phyloP scores from a whole-genome alignment of 1,140 invertebrate genomes.

The Phymorhynchus buccinoides region DNA sequence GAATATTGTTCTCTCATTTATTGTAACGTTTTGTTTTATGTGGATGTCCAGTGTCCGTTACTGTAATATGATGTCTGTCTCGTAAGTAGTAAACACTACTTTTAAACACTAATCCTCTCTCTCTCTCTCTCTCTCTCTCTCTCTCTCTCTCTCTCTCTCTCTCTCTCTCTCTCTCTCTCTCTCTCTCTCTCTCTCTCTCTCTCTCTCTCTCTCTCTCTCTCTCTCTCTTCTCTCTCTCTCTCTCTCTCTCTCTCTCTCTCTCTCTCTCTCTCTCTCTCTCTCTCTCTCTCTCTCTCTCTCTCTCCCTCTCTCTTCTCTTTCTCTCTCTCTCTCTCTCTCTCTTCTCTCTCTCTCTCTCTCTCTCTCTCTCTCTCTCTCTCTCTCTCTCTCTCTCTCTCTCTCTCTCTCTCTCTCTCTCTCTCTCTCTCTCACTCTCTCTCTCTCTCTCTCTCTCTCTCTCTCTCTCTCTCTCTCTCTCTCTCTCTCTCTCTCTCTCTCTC shows the following conservation, averaged over 20 bases:
- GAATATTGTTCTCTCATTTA: too few relatives aligned
- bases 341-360: neutral
- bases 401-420: constrained; percentile 26
- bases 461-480: too few relatives aligned
- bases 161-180: neutral
- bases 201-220: neutral
- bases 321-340: neutral
- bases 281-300: too few relatives aligned
- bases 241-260: too few relatives aligned
- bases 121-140: neutral
- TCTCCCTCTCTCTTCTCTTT: too few relatives aligned
- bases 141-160: neutral
- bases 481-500: too few relatives aligned
- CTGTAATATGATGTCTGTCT: too few relatives aligned
- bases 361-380: neutral
- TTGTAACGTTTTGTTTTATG: too few relatives aligned
- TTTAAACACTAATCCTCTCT: neutral
- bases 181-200: neutral
- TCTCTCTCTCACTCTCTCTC: constrained; percentile 14
- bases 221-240: neutral
- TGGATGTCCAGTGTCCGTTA: too few relatives aligned
- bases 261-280: neutral
- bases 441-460: neutral
- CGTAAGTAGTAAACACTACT: too few relatives aligned
- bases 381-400: constrained; percentile 21